These are phyloP conservation scores for Enteromius anoplus DNA, from an alignment of 2,797 vertebrate genomes.

Conservation along the genomic window DNA sequence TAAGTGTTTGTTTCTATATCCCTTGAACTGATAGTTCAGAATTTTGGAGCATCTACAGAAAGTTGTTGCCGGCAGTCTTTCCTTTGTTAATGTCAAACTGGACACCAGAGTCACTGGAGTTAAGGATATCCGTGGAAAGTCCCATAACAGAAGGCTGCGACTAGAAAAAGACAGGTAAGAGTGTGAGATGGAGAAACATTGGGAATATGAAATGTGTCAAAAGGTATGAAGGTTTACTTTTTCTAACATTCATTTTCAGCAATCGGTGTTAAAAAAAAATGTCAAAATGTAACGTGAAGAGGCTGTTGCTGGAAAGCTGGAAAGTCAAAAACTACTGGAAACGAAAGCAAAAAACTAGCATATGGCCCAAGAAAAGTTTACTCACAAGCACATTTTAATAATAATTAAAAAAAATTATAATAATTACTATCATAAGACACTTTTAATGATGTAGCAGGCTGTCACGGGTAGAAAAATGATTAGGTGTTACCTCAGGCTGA, in stretches of 20 bases:
- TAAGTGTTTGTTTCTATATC: background rate
- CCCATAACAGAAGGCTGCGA: slow-evolving; percentile 32
- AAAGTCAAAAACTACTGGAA: background rate
- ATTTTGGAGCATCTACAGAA: slow-evolving; percentile 64
- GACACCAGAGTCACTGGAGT: slow-evolving; percentile 39
- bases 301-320: background rate
- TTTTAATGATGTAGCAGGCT: background rate
- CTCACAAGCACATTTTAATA: background rate
- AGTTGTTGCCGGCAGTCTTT: slow-evolving; percentile 63
- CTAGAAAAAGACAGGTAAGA: slow-evolving; percentile 21
- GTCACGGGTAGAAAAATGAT: background rate
- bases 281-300: background rate
- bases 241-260: background rate
- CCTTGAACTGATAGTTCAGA: background rate
- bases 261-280: background rate
- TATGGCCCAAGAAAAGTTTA: background rate
- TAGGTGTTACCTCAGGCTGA: slow-evolving; percentile 52
- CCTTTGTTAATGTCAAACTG: slow-evolving; percentile 62
- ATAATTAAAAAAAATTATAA: background rate
- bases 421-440: background rate
- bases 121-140: background rate
- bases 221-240: background rate
- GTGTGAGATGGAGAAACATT: background rate
- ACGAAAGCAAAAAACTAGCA: background rate
- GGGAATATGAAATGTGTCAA: background rate